Base-by-base conservation (phyloP, 2,888 invertebrate species). In the Dolichopus griseipennis region DNA sequence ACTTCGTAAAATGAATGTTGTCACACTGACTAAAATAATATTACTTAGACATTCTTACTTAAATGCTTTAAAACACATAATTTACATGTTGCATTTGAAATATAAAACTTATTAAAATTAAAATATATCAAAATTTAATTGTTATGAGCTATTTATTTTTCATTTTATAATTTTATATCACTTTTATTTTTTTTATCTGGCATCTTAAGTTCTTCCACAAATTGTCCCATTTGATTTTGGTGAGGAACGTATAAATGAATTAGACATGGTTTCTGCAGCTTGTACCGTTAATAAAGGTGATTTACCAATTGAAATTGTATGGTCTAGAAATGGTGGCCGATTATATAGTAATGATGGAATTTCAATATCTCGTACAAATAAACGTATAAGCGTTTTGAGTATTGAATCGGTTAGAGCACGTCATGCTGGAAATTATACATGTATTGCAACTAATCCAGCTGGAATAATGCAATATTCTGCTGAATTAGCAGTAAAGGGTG, bases 271-370 rank as follows among this genome's bases (percentile, higher is more conserved):
- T 43, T 88, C 88, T 27, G 86, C 87, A 20, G 86, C 86, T 67
- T 92, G 92, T 78, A 85, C 87, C 62, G 89, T 89, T 33, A 86
- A 85, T 73, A 89, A 90, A 79, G 92, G 93, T 43, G 93, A 93
- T 78, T 80, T 88, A 71, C 93, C 93, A 12, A 83, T 93, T 69
- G 85, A 85, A 72, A 89, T 93, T 69, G 84, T 84, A 66, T 93
- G 92, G 92, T 86, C 63, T 69, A 83, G 84, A 72, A 84, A 85
- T 73, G 84, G 83, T 65, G 77, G 76, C 63, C 79, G 83, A 72
- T 74, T 81, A 22, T 78, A 76, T 67, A 83, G 82, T 73, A 84
- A 83, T 72, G 82, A 82, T 70, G 86, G 87, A 65, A 82, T 88
- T 65, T 81, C 84, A 15, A 80, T 84, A 64, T 80, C 84, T 33